A percentile compares a stretch with the other conserved stretches of the same genome.
Evolutionary conservation across 2,888 invertebrate genomes (phyloP).

Genomic region (Furcula furcula): DNA sequence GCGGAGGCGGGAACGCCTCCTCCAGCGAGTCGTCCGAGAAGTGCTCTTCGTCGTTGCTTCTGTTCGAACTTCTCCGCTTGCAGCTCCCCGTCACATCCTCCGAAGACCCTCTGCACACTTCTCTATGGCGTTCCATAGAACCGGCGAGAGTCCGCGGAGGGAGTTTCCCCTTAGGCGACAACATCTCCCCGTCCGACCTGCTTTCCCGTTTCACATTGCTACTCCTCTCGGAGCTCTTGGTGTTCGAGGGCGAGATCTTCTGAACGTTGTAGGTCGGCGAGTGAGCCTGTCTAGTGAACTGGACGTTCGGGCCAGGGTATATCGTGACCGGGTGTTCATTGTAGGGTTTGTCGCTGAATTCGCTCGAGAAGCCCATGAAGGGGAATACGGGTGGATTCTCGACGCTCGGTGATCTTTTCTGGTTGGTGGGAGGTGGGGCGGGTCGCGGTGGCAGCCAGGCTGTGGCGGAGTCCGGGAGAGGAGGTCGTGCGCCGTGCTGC

Average conservation of each 20-base stretch:
- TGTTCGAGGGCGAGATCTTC: constrained; percentile 68
- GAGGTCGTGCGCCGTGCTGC: constrained; percentile 82
- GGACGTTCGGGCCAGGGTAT: constrained; percentile 81
- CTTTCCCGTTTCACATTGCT: constrained; percentile 58
- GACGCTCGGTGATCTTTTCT: constrained; percentile 65
- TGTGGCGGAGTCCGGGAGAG: constrained; percentile 45
- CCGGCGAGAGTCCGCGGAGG: constrained; percentile 87
- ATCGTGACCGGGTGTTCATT: constrained; percentile 86
- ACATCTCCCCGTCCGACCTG: constrained; percentile 67
- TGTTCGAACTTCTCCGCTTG: constrained; percentile 58
- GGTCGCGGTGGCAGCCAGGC: constrained; percentile 73
- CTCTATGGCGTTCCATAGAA: constrained; percentile 89
- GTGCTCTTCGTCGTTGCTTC: constrained; percentile 77
- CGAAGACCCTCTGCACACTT: constrained; percentile 86
- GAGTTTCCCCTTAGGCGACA: constrained; percentile 77
- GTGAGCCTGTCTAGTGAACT: constrained; percentile 57
- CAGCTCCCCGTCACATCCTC: constrained; percentile 67
- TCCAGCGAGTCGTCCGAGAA: constrained; percentile 94
- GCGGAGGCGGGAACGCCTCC: constrained; percentile 86
- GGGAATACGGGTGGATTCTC: constrained; percentile 72
- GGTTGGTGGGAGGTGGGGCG: constrained; percentile 37
- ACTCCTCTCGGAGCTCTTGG: constrained; percentile 60
- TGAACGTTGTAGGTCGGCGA: constrained; percentile 69
- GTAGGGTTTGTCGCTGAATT: constrained; percentile 76
- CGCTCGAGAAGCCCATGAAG: constrained; percentile 76